phyloP scores from a whole-genome alignment of 2,888 invertebrate species.

The Tenthredo mesomela region DNA sequence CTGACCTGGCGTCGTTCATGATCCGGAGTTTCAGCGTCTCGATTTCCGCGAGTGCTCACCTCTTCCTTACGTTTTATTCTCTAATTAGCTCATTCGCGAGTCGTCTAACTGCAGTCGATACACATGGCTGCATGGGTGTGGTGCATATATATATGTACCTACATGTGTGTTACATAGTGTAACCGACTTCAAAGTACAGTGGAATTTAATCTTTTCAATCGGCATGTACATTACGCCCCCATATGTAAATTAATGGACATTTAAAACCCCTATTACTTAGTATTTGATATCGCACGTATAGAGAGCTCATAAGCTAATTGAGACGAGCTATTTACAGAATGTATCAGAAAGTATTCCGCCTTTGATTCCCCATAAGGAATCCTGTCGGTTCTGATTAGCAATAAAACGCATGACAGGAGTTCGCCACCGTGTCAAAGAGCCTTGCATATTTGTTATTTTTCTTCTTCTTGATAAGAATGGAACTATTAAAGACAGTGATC shows the following conservation, averaged over 20 bases:
- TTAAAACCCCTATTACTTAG: not conserved
- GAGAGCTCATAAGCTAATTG: not conserved
- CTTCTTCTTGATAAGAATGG: not conserved
- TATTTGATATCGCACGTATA: slow-evolving; percentile 10
- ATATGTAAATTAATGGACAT: not conserved
- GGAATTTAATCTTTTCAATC: slow-evolving; percentile 13
- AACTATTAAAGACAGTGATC: not conserved
- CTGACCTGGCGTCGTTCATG: slow-evolving; percentile 42
- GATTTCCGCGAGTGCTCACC: slow-evolving; percentile 19
- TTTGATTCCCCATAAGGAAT: slow-evolving; percentile 18
- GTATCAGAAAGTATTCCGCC: not conserved
- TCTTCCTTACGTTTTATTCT: not conserved
- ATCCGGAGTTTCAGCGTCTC: slow-evolving; percentile 3
- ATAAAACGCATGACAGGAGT: slow-evolving; percentile 72
- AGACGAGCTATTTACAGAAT: not conserved
- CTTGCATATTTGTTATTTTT: not conserved
- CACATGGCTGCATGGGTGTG: not conserved
- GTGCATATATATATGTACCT: no score
- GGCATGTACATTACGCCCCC: not conserved
- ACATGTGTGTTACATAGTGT: no score
- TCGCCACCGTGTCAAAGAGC: slow-evolving; percentile 46
- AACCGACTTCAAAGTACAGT: no score
- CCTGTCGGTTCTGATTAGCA: slow-evolving; percentile 72
- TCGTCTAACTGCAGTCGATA: not conserved
- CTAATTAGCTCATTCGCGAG: not conserved